These are phyloP conservation scores for Mixornis gularis DNA, from an alignment of 2,113 vertebrate species.

Conservation along the genomic window DNA sequence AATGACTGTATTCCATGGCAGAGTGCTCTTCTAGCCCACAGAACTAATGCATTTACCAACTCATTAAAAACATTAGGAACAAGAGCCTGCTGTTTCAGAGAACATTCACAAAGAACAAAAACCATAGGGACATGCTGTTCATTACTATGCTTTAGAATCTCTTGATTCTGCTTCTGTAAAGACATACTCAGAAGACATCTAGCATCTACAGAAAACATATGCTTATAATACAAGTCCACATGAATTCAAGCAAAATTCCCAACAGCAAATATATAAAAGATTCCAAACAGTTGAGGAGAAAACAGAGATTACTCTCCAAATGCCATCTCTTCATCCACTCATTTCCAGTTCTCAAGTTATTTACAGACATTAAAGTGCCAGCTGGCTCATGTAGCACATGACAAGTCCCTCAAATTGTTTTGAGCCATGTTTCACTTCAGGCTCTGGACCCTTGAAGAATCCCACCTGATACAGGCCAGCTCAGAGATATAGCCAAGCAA, in stretches of 20 bases:
- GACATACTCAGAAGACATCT: neutral
- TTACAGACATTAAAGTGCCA: neutral
- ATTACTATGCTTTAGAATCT: neutral
- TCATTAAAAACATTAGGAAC: neutral
- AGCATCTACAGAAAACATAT: neutral
- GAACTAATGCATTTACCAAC: neutral
- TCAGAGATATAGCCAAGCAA: neutral
- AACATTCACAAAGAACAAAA: neutral
- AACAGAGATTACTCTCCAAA: neutral
- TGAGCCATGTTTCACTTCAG: neutral
- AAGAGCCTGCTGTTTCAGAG: neutral
- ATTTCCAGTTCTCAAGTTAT: neutral
- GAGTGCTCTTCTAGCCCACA: neutral
- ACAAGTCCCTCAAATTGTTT: neutral
- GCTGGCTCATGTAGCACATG: neutral
- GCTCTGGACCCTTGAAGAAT: neutral
- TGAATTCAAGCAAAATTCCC: neutral
- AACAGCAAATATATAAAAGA: neutral
- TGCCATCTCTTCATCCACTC: neutral
- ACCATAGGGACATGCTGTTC: neutral
- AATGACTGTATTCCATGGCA: neutral
- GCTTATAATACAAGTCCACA: neutral
- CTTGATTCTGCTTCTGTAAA: neutral
- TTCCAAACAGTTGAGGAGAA: neutral
- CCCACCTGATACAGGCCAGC: neutral